Conservation (phyloP, 2,797 vertebrate species). For the Synaphobranchus kaupii region DNA sequence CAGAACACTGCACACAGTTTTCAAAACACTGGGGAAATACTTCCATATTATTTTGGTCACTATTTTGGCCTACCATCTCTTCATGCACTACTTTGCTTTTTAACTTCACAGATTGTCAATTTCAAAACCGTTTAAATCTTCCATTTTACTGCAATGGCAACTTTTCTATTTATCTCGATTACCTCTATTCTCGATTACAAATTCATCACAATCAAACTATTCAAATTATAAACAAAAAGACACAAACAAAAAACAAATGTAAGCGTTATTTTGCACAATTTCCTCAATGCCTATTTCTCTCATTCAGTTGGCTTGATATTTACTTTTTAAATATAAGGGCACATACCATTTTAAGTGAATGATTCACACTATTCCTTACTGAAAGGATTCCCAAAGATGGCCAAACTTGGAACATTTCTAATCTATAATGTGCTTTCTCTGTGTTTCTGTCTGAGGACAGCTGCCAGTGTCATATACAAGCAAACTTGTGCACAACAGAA, state of each 20-base stretch:
- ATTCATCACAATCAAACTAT: neutral
- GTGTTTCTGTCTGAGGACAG: neutral
- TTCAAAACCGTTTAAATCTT: neutral
- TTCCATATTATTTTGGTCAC: neutral
- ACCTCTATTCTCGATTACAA: neutral
- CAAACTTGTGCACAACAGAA: neutral
- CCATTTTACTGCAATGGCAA: neutral
- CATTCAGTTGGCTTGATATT: too few species aligned
- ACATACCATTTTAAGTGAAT: neutral
- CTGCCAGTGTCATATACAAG: slow-evolving; percentile 10
- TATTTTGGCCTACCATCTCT: neutral
- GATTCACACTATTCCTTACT: neutral
- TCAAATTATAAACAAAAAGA: neutral
- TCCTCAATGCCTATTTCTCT: slow-evolving; percentile 18
- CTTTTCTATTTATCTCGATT: neutral
- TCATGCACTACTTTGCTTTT: neutral
- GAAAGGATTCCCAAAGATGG: neutral
- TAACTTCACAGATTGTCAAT: neutral
- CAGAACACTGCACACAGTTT: neutral
- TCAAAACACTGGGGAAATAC: neutral
- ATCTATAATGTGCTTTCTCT: slow-evolving; percentile 8
- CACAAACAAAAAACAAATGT: neutral
- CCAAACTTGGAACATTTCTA: neutral
- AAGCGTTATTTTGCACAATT: neutral
- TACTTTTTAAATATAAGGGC: neutral